Base-by-base conservation (phyloP, 2,888 invertebrate genomes). In the Drosophila nr. fundita region DNA sequence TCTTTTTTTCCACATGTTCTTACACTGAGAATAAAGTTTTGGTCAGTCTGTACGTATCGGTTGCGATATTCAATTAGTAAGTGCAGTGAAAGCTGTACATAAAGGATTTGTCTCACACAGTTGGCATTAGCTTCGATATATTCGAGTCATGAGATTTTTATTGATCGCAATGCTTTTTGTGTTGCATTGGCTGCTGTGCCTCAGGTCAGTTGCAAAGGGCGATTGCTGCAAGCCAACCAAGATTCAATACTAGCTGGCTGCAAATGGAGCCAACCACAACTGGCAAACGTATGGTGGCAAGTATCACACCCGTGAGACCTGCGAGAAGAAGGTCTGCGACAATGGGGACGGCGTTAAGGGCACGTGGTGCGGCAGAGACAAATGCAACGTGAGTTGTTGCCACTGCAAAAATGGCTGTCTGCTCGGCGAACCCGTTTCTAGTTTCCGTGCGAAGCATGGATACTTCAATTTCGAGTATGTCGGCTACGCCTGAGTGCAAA, bases 201-300 rank as follows among this genome's bases (percentile, higher is more conserved):
- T 63, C 4, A 40, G 50, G 0, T 27, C 78, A 0, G 32, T 24
- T 21, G 21, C 66, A 24, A 48, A 30, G 1, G 83, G 72, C 18
- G 77, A 61, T 49, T 80, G 80, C 73, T 80, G 84, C 53, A 73
- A 58, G n/a, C 64, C 84, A 2, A 34, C 58, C 10, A 66, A 74
- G 36, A 78, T 85, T 34, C 24, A 58, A 0, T 84, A 30, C 32
- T 66, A 81, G 36, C 29, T 84, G 58, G 52, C 57, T 0, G 18
- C 24, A 2, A 68, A 62, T n/a, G 45, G 29, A 18, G 42, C 24
- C 2, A n/a, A 15, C 0, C 30, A 72, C 52, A 62, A 2, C 13
- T 84, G 80, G 11, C 21, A 30, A 13, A 84, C 64, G 29, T 80
- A 53, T 30, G 84, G 84, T 10, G 73, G 58, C 48, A 80, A 80